Percentiles rank a stretch among this genome's conserved stretches.
phyloP scores from a whole-genome alignment of 2,113 vertebrate genomes.

The Triplophysa tibetana region DNA sequence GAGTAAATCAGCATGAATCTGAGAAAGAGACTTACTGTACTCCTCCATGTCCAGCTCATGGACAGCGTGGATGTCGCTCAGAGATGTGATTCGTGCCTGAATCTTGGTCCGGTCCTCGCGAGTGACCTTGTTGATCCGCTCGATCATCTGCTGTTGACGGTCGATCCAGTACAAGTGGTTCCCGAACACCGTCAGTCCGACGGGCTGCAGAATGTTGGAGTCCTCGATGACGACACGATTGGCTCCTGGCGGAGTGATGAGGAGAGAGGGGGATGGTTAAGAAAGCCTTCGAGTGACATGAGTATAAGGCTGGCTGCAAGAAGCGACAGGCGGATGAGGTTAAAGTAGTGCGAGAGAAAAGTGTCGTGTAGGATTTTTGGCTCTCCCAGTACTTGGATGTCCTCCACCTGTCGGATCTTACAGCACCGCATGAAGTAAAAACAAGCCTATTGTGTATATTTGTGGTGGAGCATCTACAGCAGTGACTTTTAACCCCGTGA shows the following conservation, averaged over 20 bases:
- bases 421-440: too few relatives aligned
- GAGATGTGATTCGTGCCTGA: constrained; percentile 90
- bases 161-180: constrained; percentile 98
- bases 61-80: constrained; percentile 96
- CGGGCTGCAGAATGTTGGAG: constrained; percentile 95
- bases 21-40: constrained; percentile 82
- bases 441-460: too few relatives aligned
- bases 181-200: constrained; percentile 92
- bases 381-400: too few relatives aligned
- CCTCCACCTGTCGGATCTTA: too few relatives aligned
- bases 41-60: constrained; percentile 88
- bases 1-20: background rate
- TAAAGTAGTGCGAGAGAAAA: too few relatives aligned
- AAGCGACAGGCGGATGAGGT: too few relatives aligned
- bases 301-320: too few relatives aligned
- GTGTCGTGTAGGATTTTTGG: too few relatives aligned
- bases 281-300: background rate
- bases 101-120: constrained; percentile 93
- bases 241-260: constrained; percentile 75
- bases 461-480: too few relatives aligned
- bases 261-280: background rate
- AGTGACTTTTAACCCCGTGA: background rate
- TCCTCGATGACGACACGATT: constrained; percentile 93
- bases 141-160: constrained; percentile 98
- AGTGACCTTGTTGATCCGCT: constrained; percentile 92